Evolutionary conservation across 2,113 vertebrate species (phyloP).

Genomic region (Tachycineta bicolor): DNA sequence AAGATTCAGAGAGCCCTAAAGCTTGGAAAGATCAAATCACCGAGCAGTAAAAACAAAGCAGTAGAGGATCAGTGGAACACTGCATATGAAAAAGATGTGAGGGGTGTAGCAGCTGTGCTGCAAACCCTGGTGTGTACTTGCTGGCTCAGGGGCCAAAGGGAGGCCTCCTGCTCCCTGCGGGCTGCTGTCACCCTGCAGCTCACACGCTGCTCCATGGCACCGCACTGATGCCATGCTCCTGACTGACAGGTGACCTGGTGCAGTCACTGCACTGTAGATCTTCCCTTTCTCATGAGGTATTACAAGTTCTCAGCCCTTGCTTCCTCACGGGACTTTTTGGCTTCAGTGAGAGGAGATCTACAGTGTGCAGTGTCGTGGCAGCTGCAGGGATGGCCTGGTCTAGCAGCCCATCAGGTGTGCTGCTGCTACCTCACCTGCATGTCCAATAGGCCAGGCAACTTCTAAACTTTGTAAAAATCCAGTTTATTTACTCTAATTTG

Average conservation of each 20-base stretch:
- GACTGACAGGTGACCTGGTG: background rate
- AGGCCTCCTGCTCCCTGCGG: accelerated
- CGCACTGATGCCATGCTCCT: accelerated
- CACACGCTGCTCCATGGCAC: accelerated
- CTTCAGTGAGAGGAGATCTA: background rate
- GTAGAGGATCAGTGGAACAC: background rate
- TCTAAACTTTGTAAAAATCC: background rate
- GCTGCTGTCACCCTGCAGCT: background rate
- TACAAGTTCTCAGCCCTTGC: background rate
- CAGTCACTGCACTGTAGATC: too few species aligned
- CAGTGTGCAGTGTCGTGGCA: accelerated
- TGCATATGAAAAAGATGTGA: background rate
- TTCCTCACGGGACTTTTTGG: background rate
- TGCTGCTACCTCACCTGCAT: background rate
- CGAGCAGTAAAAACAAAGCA: background rate
- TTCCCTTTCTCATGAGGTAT: background rate
- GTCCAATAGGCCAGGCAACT: background rate
- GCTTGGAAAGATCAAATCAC: background rate
- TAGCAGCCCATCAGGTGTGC: background rate
- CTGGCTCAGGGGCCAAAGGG: accelerated
- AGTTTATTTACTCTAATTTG: background rate
- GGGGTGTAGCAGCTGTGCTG: background rate
- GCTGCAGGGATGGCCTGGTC: background rate
- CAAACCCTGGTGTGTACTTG: background rate
- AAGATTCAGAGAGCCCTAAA: background rate